phyloP scores from a whole-genome alignment of 2,797 vertebrate species.

The Sebastiscus tertius region DNA sequence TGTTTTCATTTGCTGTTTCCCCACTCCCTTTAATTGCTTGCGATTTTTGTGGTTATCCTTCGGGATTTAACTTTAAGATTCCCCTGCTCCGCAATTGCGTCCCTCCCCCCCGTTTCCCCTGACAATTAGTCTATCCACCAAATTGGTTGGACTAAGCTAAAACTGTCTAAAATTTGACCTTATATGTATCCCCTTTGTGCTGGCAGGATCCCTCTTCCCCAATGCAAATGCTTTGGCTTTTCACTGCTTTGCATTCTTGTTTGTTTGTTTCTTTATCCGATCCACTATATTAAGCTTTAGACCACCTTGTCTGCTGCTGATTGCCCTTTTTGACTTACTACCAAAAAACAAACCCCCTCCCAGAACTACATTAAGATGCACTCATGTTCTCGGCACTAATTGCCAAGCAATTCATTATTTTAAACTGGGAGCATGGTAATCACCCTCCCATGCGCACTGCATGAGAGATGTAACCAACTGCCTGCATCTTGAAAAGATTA shows the following conservation, averaged over 20 bases:
- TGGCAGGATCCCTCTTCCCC: neutral
- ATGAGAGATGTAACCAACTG: constrained; percentile 45
- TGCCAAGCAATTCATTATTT: constrained; percentile 58
- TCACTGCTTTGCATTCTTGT: constrained; percentile 1
- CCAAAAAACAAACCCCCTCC: constrained; percentile 21
- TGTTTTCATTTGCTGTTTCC: no score
- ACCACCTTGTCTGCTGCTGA: neutral
- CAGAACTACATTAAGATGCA: constrained; percentile 12
- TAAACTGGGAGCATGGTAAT: constrained; percentile 45
- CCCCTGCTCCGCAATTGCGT: no score
- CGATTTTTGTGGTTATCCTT: no score
- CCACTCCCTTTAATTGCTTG: no score
- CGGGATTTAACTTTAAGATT: no score
- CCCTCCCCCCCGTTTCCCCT: no score
- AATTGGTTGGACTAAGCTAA: neutral
- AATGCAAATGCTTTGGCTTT: neutral
- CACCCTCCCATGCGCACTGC: constrained; percentile 24
- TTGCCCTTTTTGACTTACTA: constrained; percentile 5
- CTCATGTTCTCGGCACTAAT: constrained; percentile 38
- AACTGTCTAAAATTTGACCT: neutral
- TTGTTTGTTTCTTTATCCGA: neutral
- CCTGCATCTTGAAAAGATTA: constrained; percentile 56
- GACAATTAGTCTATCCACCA: neutral
- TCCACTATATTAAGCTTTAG: constrained; percentile 7
- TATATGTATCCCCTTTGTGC: constrained; percentile 8